Evolutionary conservation across 2,113 vertebrate genomes (phyloP).

Genomic region (Ursus arctos): DNA sequence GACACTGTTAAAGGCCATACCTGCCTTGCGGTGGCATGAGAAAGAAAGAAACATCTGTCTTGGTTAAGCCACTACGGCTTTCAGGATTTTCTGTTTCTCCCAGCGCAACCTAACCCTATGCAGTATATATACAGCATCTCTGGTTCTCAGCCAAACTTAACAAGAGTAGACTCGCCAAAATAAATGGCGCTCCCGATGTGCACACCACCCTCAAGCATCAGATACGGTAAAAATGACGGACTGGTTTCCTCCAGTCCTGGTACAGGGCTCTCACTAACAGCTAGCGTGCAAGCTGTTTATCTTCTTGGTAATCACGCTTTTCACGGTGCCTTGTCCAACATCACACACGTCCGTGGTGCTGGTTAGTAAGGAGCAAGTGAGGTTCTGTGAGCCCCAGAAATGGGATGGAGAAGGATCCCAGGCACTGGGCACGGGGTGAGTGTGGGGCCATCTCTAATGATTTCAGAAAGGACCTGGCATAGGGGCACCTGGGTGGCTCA

Average conservation of each 20-base stretch:
- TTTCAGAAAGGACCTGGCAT: not conserved
- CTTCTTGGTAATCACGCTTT: not conserved
- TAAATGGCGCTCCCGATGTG: not conserved
- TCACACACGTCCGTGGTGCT: not conserved
- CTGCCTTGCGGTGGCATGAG: not conserved
- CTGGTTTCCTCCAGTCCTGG: not conserved
- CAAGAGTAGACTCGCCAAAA: not conserved
- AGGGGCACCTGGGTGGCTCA: too few species aligned
- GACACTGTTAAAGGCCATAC: not conserved
- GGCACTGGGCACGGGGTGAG: not conserved
- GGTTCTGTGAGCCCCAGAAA: not conserved
- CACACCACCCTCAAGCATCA: not conserved
- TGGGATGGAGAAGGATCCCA: not conserved
- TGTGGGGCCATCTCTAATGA: not conserved
- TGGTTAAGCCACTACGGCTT: not conserved
- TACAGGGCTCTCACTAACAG: rapidly evolving
- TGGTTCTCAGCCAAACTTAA: not conserved
- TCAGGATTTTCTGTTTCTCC: not conserved
- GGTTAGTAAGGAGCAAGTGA: not conserved
- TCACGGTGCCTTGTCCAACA: not conserved
- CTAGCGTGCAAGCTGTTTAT: not conserved
- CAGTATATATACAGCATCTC: not conserved
- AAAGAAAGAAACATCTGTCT: not conserved
- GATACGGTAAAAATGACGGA: not conserved
- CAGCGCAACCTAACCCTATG: not conserved